phyloP scores from a whole-genome alignment of 2,888 invertebrate genomes.

The Trimorus sp. region DNA sequence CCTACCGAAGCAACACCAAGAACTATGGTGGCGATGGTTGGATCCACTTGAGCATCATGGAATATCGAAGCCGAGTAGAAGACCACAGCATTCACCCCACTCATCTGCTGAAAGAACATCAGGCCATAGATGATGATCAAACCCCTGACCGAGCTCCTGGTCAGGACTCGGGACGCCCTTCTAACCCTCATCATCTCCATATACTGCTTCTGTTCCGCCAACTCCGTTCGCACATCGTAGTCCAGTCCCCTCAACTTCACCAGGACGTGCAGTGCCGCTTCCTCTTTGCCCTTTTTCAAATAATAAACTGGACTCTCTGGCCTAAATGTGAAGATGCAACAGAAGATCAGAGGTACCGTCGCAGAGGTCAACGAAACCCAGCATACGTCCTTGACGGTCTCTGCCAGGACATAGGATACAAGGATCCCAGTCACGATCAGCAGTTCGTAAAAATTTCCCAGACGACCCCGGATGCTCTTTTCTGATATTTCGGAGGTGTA shows the following conservation, averaged over 20 bases:
- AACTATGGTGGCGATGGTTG: background rate
- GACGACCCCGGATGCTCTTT: conserved; percentile 26
- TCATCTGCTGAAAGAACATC: conserved; percentile 43
- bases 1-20: background rate
- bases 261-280: background rate
- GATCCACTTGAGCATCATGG: conserved; percentile 3
- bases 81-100: conserved; percentile 32
- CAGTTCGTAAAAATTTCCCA: conserved; percentile 35
- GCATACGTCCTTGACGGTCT: conserved; percentile 5
- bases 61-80: conserved; percentile 38
- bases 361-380: conserved; percentile 21
- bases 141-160: background rate
- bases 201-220: conserved; percentile 10
- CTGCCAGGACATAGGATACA: conserved; percentile 3
- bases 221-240: conserved; percentile 14
- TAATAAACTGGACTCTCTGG: conserved; percentile 44
- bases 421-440: conserved; percentile 26
- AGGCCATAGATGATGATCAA: conserved; percentile 32
- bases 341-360: conserved; percentile 25
- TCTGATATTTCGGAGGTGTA: conserved; percentile 40
- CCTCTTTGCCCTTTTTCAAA: conserved; percentile 31
- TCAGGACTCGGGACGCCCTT: background rate
- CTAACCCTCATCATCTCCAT: conserved; percentile 15
- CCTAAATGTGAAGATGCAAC: conserved; percentile 41
- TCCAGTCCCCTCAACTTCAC: conserved; percentile 29